phyloP scores from a whole-genome alignment of 2,113 vertebrate genomes.

The Callionymus lyra region DNA sequence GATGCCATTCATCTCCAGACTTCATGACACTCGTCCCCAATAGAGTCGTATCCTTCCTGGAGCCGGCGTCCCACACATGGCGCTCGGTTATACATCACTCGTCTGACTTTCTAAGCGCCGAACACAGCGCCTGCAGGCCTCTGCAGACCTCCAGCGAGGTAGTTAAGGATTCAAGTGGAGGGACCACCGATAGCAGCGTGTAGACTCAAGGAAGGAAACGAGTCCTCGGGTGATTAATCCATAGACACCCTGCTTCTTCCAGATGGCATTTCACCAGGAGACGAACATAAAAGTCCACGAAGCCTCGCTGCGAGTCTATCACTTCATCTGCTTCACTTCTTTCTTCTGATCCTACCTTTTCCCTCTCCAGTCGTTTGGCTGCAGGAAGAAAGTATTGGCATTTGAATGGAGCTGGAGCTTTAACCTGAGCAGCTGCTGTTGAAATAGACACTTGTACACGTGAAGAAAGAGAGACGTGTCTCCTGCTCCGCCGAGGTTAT shows the following conservation, averaged over 20 bases:
- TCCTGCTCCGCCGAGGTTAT: constrained; percentile 11
- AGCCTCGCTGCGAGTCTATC: constrained; percentile 14
- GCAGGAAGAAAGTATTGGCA: constrained; percentile 52
- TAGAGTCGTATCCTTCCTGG: constrained; percentile 20
- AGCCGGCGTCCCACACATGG: constrained; percentile 23
- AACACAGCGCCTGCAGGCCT: constrained; percentile 7
- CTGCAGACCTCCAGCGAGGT: constrained; percentile 6
- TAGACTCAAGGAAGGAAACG: constrained; percentile 19
- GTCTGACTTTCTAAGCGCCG: constrained; percentile 18
- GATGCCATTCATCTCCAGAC: constrained; percentile 35
- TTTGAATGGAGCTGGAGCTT: constrained; percentile 50
- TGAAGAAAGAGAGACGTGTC: constrained; percentile 29
- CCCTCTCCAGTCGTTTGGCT: constrained; percentile 33
- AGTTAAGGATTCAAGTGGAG: constrained; percentile 1
- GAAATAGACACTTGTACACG: constrained; percentile 48
- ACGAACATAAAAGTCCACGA: constrained; percentile 25
- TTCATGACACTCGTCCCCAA: constrained; percentile 10
- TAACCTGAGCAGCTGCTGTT: constrained; percentile 42
- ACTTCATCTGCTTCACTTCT: constrained; percentile 16
- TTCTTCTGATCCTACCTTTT: constrained; percentile 21
- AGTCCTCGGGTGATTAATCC: constrained; percentile 29
- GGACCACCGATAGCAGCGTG: constrained; percentile 14
- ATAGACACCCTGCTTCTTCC: constrained; percentile 23
- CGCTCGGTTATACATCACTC: constrained; percentile 36
- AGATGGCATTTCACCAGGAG: constrained; percentile 41